Evolutionary conservation across 2,797 vertebrate species (phyloP).

Genomic region (Perodicticus potto): DNA sequence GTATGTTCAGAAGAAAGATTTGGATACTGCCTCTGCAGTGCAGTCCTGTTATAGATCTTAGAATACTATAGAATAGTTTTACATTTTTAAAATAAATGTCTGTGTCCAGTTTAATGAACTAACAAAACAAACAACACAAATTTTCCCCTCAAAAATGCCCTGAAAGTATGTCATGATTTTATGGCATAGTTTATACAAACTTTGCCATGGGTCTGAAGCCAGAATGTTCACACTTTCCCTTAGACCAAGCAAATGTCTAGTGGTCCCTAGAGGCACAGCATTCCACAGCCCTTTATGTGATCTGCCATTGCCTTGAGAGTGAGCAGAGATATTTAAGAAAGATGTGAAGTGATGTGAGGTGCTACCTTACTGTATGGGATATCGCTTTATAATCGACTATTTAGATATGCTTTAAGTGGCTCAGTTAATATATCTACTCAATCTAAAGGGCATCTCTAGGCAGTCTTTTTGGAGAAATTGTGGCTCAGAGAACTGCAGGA

Average conservation of each 20-base stretch:
- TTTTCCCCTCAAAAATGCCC: background rate
- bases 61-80: background rate
- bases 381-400: background rate
- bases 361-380: background rate
- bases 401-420: background rate
- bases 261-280: background rate
- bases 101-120: background rate
- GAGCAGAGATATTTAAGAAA: background rate
- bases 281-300: background rate
- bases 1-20: background rate
- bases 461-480: background rate
- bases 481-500: background rate
- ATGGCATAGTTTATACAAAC: background rate
- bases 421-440: background rate
- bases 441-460: background rate
- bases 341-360: background rate
- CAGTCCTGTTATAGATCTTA: background rate
- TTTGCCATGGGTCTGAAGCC: background rate
- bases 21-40: background rate
- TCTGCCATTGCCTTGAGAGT: background rate
- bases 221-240: background rate
- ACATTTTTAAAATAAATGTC: slow-evolving; percentile 42
- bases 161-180: background rate
- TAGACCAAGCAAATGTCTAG: background rate
- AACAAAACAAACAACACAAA: background rate